These are phyloP conservation scores for Digitonthophagus gazella DNA, from an alignment of 2,888 invertebrate genomes.

Conservation along the genomic window DNA sequence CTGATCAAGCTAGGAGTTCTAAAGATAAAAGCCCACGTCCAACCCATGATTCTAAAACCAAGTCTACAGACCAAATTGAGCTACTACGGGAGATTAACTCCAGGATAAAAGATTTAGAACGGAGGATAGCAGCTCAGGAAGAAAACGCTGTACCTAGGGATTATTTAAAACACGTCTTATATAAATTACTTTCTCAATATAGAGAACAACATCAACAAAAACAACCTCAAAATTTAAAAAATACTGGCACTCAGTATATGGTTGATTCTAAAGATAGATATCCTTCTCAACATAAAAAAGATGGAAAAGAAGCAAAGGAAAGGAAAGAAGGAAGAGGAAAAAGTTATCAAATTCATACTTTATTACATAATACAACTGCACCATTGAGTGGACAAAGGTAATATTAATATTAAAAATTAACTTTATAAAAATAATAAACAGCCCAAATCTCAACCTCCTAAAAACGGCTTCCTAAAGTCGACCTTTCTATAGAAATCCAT, in stretches of 20 bases:
- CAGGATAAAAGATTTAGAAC: constrained; percentile 43
- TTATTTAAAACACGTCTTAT: constrained; percentile 47
- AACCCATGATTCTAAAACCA: constrained; percentile 7
- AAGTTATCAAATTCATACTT: constrained; percentile 21
- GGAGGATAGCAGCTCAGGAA: constrained; percentile 43
- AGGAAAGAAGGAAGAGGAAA: constrained; percentile 5
- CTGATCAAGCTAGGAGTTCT: neutral
- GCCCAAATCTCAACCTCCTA: too few species aligned
- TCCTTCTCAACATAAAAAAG: neutral
- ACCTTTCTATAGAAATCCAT: too few species aligned
- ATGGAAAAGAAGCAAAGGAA: neutral
- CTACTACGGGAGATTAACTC: constrained; percentile 36
- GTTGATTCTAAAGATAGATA: constrained; percentile 11
- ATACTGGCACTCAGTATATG: constrained; percentile 30
- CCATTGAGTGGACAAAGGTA: neutral
- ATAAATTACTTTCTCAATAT: constrained; percentile 40
- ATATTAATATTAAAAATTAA: too few species aligned
- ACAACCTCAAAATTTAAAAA: constrained; percentile 12
- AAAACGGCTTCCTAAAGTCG: too few species aligned
- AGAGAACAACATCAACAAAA: constrained; percentile 1
- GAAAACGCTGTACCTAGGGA: constrained; percentile 46
- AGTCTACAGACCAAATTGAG: constrained; percentile 24
- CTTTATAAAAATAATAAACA: too few species aligned
- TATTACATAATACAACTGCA: constrained; percentile 16
- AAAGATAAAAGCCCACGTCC: constrained; percentile 12